Percentiles rank a stretch among this genome's conserved stretches.
These are phyloP conservation scores for Antrozous pallidus DNA, from an alignment of 2,797 vertebrate species.

Conservation along the genomic window DNA sequence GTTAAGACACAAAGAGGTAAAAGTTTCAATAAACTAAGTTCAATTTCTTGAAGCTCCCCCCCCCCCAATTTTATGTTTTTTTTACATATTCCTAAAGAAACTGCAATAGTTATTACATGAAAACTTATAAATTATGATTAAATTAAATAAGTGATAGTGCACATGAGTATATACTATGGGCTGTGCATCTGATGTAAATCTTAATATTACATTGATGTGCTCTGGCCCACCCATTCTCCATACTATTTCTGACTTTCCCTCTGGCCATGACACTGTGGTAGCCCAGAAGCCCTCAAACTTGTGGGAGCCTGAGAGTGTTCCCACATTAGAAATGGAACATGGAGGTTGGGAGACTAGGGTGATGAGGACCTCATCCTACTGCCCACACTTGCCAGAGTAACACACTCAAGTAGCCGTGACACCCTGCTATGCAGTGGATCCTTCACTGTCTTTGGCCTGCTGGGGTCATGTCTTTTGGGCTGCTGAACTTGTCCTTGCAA, in stretches of 20 bases:
- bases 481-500: neutral
- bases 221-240: neutral
- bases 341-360: neutral
- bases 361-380: neutral
- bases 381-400: neutral
- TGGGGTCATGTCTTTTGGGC: too few species aligned
- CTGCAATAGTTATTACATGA: neutral
- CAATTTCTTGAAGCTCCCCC: neutral
- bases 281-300: neutral
- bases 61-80: constrained; percentile 24
- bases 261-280: neutral
- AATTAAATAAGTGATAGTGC: neutral
- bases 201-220: neutral
- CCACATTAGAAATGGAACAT: neutral
- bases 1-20: neutral
- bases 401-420: neutral
- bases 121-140: neutral
- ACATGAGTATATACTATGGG: neutral
- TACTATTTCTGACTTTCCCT: neutral
- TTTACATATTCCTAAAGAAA: neutral
- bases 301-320: neutral
- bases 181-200: neutral
- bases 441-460: neutral
- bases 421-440: too few species aligned
- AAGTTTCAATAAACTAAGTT: neutral